A percentile compares a stretch with the other conserved stretches of the same genome.
These are phyloP conservation scores for Nanorana parkeri DNA, from an alignment of 2,113 vertebrate species.

Conservation along the genomic window DNA sequence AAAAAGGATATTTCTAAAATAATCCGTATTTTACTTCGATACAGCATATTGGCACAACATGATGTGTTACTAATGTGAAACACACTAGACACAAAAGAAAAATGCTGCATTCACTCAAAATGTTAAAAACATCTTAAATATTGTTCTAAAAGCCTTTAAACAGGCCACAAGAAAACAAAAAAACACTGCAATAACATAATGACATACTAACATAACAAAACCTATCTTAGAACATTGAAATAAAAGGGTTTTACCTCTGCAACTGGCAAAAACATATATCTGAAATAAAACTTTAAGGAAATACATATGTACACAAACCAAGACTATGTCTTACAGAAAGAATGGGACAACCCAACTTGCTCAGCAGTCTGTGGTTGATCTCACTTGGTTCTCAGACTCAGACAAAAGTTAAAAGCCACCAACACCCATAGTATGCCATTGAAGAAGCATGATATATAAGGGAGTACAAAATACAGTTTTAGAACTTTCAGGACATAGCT, in stretches of 20 bases:
- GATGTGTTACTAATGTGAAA: constrained; percentile 19
- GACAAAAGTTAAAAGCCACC: constrained; percentile 8
- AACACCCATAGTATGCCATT: constrained; percentile 24
- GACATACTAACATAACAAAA: constrained; percentile 72
- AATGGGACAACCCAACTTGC: constrained; percentile 1
- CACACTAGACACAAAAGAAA: background rate
- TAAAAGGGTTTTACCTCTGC: constrained; percentile 65
- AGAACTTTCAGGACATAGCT: background rate
- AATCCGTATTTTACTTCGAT: constrained; percentile 6
- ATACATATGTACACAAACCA: constrained; percentile 24
- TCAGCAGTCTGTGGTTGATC: constrained; percentile 8
- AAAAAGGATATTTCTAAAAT: background rate
- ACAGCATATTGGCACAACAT: constrained; percentile 47
- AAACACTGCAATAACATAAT: constrained; percentile 77
- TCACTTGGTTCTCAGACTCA: background rate
- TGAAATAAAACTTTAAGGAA: constrained; percentile 21
- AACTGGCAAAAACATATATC: constrained; percentile 1
- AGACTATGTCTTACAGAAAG: background rate
- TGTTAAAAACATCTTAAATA: constrained; percentile 28
- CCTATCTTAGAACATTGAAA: constrained; percentile 69
- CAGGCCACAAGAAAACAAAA: constrained; percentile 70
- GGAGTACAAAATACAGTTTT: constrained; percentile 23
- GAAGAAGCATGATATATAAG: constrained; percentile 31
- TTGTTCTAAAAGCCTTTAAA: constrained; percentile 73
- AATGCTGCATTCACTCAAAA: constrained; percentile 33